Base-by-base conservation (phyloP, 1,140 invertebrate species). In the Diploscapter pachys region DNA sequence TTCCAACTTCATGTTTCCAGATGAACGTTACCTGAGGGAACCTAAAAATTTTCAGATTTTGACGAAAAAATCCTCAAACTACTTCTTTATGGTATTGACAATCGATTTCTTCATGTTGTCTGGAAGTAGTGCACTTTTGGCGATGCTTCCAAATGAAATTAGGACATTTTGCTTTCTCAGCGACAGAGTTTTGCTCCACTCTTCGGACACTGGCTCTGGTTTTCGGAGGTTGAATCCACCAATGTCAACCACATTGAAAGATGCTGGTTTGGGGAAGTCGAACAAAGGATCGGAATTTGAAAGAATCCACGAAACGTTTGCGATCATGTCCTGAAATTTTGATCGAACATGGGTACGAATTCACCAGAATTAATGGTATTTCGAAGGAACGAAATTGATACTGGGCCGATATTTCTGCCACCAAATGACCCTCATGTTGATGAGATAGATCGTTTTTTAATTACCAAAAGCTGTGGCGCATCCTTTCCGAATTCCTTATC, bases 21-120 rank as follows among this genome's bases (percentile, higher is more conserved):
- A 78, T 78, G 73, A 78, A 78, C 5, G 77, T 78, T 3, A 78
- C 77, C 11, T 78, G 69, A 9, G 77, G 77, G 73, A 72, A 72
- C 65, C 68, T 68, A 64, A 13, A 62, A 2, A 70, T n/a, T n/a
- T 9, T 69, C 69, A 13, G 13, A 53, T 54, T 51, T 31, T 0
- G 56, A 48, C 5, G 48, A 5, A 13, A 50, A 52, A n/a, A 50
- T 55, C 62, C 3, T 61, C 59, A 72, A 73, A 55, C 31, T 50
- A 65, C 63, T 31, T 68, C 66, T 68, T 68, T 9, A 54, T 55
- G 5, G 52, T 31, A 11, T 68, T 51, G 4, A 72, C 68, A 5
- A 78, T 61, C 3, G 52, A 31, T 49, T 77, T 59, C 54, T 78
- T 78, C 52, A 70, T 56, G 31, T 53, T 52, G 9, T 51, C 62